These are phyloP conservation scores for Sardina pilchardus DNA, from an alignment of 2,113 vertebrate species.

Conservation along the genomic window DNA sequence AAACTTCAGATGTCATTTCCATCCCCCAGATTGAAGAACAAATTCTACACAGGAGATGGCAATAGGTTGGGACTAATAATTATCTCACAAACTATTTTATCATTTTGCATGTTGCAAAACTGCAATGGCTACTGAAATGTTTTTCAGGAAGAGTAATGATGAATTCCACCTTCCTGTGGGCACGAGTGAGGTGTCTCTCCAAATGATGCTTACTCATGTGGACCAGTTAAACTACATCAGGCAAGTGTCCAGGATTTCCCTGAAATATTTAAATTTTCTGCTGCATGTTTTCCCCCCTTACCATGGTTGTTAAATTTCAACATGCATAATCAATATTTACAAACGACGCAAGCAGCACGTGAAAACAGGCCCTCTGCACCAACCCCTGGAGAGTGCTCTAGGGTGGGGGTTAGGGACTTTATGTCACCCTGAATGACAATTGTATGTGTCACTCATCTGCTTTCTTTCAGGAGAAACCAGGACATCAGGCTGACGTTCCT, in stretches of 20 bases:
- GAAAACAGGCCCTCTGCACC: background rate
- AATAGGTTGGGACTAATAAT: background rate
- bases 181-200: conserved; percentile 48
- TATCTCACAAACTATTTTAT: background rate
- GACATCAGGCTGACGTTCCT: conserved; percentile 42
- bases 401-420: background rate
- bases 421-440: background rate
- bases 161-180: conserved; percentile 18
- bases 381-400: background rate
- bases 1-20: background rate
- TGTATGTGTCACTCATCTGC: background rate
- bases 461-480: conserved; percentile 41
- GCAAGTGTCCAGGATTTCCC: conserved; percentile 17
- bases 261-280: background rate
- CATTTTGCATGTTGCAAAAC: background rate
- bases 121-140: background rate
- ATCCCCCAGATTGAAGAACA: background rate
- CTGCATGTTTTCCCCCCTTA: background rate
- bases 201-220: conserved; percentile 36
- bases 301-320: background rate
- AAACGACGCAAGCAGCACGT: background rate
- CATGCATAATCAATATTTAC: too few species aligned
- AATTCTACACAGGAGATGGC: background rate
- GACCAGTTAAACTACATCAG: conserved; percentile 44
- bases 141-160: background rate